A percentile compares a stretch with the other conserved stretches of the same genome.
phyloP scores from a whole-genome alignment of 2,888 invertebrate genomes.

The Nematopogon swammerdamellus region DNA sequence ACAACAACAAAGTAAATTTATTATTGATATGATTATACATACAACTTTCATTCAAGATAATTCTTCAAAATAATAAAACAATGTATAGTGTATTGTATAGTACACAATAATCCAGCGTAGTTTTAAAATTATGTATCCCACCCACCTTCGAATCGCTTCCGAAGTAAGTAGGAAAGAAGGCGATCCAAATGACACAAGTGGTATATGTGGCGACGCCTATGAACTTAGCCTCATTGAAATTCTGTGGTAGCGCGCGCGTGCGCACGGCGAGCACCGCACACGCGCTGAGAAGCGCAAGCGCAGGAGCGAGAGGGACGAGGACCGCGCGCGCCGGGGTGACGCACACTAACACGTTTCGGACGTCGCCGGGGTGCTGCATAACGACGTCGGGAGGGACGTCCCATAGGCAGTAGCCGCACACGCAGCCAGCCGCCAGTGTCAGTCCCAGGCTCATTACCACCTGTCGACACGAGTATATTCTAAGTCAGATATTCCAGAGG shows the following conservation, averaged over 20 bases:
- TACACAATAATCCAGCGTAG: no score
- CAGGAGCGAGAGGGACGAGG: slow-evolving; percentile 65
- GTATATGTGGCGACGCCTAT: slow-evolving; percentile 82
- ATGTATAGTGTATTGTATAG: no score
- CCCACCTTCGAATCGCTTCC: slow-evolving; percentile 54
- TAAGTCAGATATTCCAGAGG: no score
- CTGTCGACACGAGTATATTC: neutral
- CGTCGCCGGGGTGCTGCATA: slow-evolving; percentile 43
- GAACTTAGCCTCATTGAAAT: slow-evolving; percentile 74
- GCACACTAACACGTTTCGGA: slow-evolving; percentile 61
- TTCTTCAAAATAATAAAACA: no score
- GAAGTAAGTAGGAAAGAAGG: slow-evolving; percentile 75
- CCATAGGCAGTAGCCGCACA: slow-evolving; percentile 48
- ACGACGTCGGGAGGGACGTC: slow-evolving; percentile 56
- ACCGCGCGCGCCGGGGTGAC: slow-evolving; percentile 57
- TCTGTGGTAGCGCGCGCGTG: slow-evolving; percentile 75
- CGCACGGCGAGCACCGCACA: slow-evolving; percentile 78
- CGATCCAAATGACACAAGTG: slow-evolving; percentile 74
- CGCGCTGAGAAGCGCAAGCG: slow-evolving; percentile 65
- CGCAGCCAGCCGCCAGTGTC: slow-evolving; percentile 38
- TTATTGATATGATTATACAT: no score
- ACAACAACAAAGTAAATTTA: no score
- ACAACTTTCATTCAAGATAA: no score
- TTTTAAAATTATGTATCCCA: no score
- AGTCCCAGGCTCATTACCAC: neutral